These are phyloP conservation scores for Ophioninae sp. DNA, from an alignment of 2,888 invertebrate genomes.

Conservation along the genomic window DNA sequence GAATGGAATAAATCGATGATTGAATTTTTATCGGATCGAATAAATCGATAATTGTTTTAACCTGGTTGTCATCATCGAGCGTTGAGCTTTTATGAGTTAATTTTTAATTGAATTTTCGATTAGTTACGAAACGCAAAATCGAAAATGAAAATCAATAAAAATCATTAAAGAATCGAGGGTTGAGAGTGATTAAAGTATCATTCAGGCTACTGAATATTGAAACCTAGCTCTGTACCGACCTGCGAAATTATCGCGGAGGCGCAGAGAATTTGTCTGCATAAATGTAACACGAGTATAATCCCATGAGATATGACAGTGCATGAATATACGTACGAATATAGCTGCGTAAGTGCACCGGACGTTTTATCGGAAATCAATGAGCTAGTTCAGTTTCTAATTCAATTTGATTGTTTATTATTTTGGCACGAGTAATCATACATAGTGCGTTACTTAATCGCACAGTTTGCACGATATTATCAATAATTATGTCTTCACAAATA, in stretches of 20 bases:
- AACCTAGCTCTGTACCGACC: constrained; percentile 61
- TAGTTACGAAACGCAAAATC: not conserved
- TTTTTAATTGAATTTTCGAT: too few relatives aligned
- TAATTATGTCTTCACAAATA: too few relatives aligned
- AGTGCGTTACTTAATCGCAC: not conserved
- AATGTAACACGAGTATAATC: constrained; percentile 24
- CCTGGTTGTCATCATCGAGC: too few relatives aligned
- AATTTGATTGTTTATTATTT: not conserved
- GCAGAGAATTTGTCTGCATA: constrained; percentile 39
- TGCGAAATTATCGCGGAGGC: constrained; percentile 45
- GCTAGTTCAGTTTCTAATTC: not conserved
- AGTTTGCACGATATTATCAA: not conserved
- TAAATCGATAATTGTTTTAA: too few relatives aligned
- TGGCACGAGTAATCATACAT: not conserved
- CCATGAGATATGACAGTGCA: constrained; percentile 11
- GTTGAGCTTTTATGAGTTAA: too few relatives aligned
- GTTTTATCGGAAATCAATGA: constrained; percentile 1
- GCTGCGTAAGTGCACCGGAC: constrained; percentile 7
- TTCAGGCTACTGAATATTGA: constrained; percentile 64
- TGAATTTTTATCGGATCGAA: too few relatives aligned
- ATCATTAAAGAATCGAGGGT: not conserved
- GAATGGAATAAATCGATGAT: too few relatives aligned
- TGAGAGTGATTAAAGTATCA: constrained; percentile 65
- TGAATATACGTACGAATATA: constrained; percentile 9
- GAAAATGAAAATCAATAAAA: too few relatives aligned